Evolutionary conservation across 92 coral and sea anemone species (phyloP).

Genomic region (Phenganax marumi): DNA sequence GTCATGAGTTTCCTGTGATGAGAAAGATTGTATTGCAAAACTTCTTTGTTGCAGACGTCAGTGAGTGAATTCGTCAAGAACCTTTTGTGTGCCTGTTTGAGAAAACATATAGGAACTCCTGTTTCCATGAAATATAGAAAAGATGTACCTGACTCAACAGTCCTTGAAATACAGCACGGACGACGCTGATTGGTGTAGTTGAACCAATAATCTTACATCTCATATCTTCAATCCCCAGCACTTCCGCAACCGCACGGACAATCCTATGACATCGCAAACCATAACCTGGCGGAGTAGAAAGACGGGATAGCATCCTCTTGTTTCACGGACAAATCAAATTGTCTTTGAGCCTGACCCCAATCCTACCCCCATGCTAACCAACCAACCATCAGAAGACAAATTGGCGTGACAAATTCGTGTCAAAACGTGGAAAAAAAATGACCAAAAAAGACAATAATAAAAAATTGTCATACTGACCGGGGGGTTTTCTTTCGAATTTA

Average conservation of each 20-base stretch:
- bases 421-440: not conserved
- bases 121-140: not conserved
- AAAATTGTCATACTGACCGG: conserved; percentile 53
- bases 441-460: not conserved
- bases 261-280: conserved; percentile 96
- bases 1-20: conserved; percentile 80
- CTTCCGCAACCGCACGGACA: conserved; percentile 81
- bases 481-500: conserved; percentile 79
- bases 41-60: no score
- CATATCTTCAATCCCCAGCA: conserved; percentile 93
- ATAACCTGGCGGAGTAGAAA: conserved; percentile 56
- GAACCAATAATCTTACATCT: conserved; percentile 92
- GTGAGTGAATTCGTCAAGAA: no score
- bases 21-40: not conserved
- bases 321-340: no score
- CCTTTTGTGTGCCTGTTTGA: not conserved
- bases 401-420: no score
- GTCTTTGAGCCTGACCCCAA: no score
- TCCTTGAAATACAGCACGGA: conserved; percentile 92
- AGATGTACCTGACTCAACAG: conserved; percentile 83
- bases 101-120: not conserved
- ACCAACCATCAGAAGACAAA: not conserved
- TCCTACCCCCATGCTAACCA: no score
- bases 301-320: no score
- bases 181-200: conserved; percentile 87